Conservation (phyloP, 2,797 vertebrate genomes). For the Anabas testudineus region DNA sequence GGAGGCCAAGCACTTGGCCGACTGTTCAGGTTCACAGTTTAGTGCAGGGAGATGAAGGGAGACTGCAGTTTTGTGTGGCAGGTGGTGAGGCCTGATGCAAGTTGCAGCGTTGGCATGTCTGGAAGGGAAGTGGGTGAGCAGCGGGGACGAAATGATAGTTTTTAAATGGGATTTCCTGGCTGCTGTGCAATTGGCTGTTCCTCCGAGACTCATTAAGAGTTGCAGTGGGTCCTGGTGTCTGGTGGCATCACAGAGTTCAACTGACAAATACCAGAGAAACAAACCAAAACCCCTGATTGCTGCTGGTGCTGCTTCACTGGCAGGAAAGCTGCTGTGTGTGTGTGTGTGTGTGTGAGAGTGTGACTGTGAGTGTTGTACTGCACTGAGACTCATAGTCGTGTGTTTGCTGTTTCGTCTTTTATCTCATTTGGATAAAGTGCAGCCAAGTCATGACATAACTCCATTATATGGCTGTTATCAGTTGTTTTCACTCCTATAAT, state of each 20-base stretch:
- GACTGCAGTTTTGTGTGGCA: constrained; percentile 40
- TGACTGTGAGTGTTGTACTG: too few relatives aligned
- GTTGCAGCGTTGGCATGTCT: constrained; percentile 53
- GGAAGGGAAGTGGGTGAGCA: constrained; percentile 34
- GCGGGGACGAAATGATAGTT: constrained; percentile 49
- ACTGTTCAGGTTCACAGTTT: constrained; percentile 31
- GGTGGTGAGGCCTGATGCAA: constrained; percentile 37
- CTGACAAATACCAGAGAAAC: constrained; percentile 37
- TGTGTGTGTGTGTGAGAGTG: too few relatives aligned
- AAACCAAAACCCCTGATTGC: constrained; percentile 17
- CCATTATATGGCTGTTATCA: too few relatives aligned
- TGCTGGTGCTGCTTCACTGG: constrained; percentile 14
- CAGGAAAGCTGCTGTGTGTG: not conserved
- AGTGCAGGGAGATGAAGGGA: constrained; percentile 22
- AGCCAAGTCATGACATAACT: too few relatives aligned
- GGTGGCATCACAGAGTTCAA: constrained; percentile 40
- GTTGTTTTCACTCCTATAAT: too few relatives aligned
- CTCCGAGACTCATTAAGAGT: constrained; percentile 72
- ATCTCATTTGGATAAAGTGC: too few relatives aligned
- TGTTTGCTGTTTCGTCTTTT: too few relatives aligned
- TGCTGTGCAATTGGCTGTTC: constrained; percentile 61
- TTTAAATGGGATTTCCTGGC: constrained; percentile 69
- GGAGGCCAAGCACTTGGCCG: constrained; percentile 29
- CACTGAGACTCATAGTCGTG: too few relatives aligned
- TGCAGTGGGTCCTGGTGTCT: constrained; percentile 41